phyloP scores from a whole-genome alignment of 2,888 invertebrate genomes.

The Drosophila robusta region DNA sequence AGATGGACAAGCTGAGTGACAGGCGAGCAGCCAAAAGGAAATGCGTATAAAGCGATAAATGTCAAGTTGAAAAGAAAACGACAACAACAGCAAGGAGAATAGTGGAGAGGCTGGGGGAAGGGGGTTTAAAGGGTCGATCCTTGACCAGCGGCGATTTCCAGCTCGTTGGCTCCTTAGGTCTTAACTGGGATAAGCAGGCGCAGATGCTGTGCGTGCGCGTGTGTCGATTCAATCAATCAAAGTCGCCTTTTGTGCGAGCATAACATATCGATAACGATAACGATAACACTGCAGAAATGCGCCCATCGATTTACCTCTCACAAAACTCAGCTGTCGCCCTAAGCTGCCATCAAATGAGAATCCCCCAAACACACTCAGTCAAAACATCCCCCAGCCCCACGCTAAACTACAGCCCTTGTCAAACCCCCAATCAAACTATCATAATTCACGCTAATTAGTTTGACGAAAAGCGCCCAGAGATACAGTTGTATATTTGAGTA shows the following conservation, averaged over 20 bases:
- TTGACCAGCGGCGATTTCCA: slow-evolving; percentile 14
- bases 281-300: slow-evolving; percentile 29
- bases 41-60: slow-evolving; percentile 77
- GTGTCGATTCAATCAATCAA: slow-evolving; percentile 67
- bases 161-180: slow-evolving; percentile 10
- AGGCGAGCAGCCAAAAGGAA: slow-evolving; percentile 33
- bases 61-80: slow-evolving; percentile 66
- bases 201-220: slow-evolving; percentile 20
- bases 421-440: slow-evolving; percentile 32
- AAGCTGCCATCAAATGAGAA: slow-evolving; percentile 23
- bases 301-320: slow-evolving; percentile 36
- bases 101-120: slow-evolving; percentile 4
- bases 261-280: slow-evolving; percentile 62
- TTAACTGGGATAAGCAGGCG: slow-evolving; percentile 21
- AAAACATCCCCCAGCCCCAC: too few species aligned
- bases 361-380: too few species aligned
- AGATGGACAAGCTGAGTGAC: slow-evolving; percentile 26
- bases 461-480: slow-evolving; percentile 28
- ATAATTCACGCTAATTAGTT: slow-evolving; percentile 69
- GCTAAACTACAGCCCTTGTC: too few species aligned
- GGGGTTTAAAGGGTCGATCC: slow-evolving; percentile 1
- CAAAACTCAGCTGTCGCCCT: neutral
- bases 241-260: slow-evolving; percentile 51
- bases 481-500: neutral
- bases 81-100: slow-evolving; percentile 17